A percentile compares a stretch with the other conserved stretches of the same genome.
These are phyloP conservation scores for Stigmatopora nigra DNA, from an alignment of 2,113 vertebrate species.

Conservation along the genomic window DNA sequence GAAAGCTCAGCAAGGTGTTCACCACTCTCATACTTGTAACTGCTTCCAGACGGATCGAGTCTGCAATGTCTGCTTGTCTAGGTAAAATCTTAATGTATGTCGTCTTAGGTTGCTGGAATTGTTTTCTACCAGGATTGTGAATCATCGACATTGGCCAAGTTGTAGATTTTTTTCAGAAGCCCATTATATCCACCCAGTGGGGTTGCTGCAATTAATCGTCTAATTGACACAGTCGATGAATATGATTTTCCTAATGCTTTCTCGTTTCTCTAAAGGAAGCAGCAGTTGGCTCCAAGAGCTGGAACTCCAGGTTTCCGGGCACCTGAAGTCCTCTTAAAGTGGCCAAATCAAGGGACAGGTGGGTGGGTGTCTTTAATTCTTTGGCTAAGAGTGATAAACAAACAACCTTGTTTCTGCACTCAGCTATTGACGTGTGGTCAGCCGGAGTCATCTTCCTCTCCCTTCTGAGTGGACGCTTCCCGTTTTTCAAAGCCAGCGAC, in stretches of 20 bases:
- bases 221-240: too few species aligned
- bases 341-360: conserved; percentile 92
- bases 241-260: too few species aligned
- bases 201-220: too few species aligned
- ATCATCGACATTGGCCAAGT: too few species aligned
- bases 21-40: conserved; percentile 73
- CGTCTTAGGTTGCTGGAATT: too few species aligned
- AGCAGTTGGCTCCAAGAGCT: conserved; percentile 89
- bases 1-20: conserved; percentile 66
- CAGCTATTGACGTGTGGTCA: conserved; percentile 97
- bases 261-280: conserved; percentile 50
- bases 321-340: conserved; percentile 91
- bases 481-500: conserved; percentile 95
- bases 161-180: too few species aligned
- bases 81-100: conserved; percentile 57
- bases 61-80: conserved; percentile 91
- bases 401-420: background rate
- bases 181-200: too few species aligned
- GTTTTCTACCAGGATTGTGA: too few species aligned
- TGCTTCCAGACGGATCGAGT: conserved; percentile 84
- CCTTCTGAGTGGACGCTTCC: conserved; percentile 90
- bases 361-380: background rate
- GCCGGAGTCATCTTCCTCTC: conserved; percentile 93
- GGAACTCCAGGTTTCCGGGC: conserved; percentile 97
- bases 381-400: background rate